A percentile compares a stretch with the other conserved stretches of the same genome.
Evolutionary conservation across 2,888 invertebrate genomes (phyloP).

Genomic region (Drosophila falleni): DNA sequence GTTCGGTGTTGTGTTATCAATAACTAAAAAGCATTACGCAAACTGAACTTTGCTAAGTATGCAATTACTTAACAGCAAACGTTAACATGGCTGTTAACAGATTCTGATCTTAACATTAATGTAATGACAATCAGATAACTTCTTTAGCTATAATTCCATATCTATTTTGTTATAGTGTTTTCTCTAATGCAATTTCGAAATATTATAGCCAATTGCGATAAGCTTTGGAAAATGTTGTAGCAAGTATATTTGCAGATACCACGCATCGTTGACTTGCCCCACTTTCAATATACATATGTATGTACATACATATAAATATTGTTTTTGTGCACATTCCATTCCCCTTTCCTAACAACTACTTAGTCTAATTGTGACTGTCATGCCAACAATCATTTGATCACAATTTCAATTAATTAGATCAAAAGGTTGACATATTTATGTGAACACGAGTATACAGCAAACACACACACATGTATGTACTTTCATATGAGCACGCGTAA

Average conservation of each 20-base stretch:
- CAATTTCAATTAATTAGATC: slow-evolving; percentile 49
- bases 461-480: background rate
- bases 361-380: slow-evolving; percentile 53
- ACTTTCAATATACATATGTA: background rate
- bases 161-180: background rate
- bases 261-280: slow-evolving; percentile 17
- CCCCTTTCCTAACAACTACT: slow-evolving; percentile 21
- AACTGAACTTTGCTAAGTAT: background rate
- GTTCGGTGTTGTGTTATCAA: background rate
- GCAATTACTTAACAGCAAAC: slow-evolving; percentile 5
- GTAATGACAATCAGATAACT: slow-evolving; percentile 2
- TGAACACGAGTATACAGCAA: background rate
- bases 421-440: slow-evolving; percentile 21
- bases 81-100: background rate
- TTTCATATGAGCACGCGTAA: background rate
- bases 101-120: slow-evolving; percentile 2
- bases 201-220: slow-evolving; percentile 6
- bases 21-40: background rate
- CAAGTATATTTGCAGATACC: slow-evolving; percentile 5
- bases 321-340: slow-evolving; percentile 5
- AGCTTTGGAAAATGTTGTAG: slow-evolving; percentile 1
- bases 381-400: slow-evolving; percentile 47
- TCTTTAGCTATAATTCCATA: slow-evolving; percentile 1
- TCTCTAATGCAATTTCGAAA: slow-evolving; percentile 3
- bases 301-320: slow-evolving; percentile 2